Evolutionary conservation across 1,140 invertebrate genomes (phyloP).

Genomic region (Dreissena rostriformis): DNA sequence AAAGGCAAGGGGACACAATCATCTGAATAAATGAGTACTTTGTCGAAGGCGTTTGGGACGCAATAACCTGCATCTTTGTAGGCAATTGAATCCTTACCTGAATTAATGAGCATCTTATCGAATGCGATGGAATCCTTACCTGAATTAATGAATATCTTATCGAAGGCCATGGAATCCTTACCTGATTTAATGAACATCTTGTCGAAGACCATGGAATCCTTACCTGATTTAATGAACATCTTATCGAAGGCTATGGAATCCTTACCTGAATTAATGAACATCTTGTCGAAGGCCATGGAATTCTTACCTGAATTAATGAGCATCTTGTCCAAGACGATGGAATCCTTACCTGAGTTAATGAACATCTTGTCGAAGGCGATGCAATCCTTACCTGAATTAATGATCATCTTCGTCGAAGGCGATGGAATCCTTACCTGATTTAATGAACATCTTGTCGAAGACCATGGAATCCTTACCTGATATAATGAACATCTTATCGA

Average conservation of each 20-base stretch:
- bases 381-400: too few species aligned
- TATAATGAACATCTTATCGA: neutral
- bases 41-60: neutral
- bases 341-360: too few species aligned
- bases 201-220: too few species aligned
- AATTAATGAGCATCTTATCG: neutral
- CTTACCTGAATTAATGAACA: too few species aligned
- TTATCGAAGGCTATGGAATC: too few species aligned
- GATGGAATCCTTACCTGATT: constrained; percentile 17
- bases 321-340: constrained; percentile 11
- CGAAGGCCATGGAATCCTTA: too few species aligned
- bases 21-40: neutral
- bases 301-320: constrained; percentile 15
- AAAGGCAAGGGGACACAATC: neutral
- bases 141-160: too few species aligned
- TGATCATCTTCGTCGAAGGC: neutral
- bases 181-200: too few species aligned
- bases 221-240: neutral
- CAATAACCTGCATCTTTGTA: constrained; percentile 16
- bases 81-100: neutral
- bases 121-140: constrained; percentile 16
- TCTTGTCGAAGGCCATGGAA: too few species aligned
- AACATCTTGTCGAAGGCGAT: too few species aligned
- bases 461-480: neutral
- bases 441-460: constrained; percentile 29